Evolutionary conservation across 2,797 vertebrate species (phyloP).

Genomic region (Bradypus variegatus): DNA sequence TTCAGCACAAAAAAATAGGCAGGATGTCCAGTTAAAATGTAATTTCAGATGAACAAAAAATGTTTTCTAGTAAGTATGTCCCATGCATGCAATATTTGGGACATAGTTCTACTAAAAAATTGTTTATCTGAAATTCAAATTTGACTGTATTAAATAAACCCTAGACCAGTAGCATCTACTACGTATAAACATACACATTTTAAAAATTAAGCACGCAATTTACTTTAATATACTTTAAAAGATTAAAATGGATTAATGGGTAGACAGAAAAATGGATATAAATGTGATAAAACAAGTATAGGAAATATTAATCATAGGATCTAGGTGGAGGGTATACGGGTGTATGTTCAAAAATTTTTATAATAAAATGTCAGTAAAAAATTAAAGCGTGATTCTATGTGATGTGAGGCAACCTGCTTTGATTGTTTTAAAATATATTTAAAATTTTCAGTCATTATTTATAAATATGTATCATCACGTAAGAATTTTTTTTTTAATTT

Average conservation of each 20-base stretch:
- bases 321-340: neutral
- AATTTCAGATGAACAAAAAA: too few relatives aligned
- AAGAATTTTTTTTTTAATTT: neutral
- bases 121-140: neutral
- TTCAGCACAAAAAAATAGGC: neutral
- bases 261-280: neutral
- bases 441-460: neutral
- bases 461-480: neutral
- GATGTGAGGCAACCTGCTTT: neutral
- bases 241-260: neutral
- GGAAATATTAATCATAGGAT: neutral
- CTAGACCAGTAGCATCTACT: neutral
- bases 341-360: neutral
- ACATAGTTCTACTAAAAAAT: neutral
- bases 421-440: neutral
- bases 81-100: neutral
- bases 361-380: neutral
- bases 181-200: neutral
- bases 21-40: neutral
- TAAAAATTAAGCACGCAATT: neutral
- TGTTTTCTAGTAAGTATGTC: neutral
- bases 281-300: neutral
- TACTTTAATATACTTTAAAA: constrained; percentile 17
- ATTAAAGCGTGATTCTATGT: neutral
- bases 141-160: neutral